These are phyloP conservation scores for Eumaeus atala DNA, from an alignment of 1,140 invertebrate genomes.

Conservation along the genomic window DNA sequence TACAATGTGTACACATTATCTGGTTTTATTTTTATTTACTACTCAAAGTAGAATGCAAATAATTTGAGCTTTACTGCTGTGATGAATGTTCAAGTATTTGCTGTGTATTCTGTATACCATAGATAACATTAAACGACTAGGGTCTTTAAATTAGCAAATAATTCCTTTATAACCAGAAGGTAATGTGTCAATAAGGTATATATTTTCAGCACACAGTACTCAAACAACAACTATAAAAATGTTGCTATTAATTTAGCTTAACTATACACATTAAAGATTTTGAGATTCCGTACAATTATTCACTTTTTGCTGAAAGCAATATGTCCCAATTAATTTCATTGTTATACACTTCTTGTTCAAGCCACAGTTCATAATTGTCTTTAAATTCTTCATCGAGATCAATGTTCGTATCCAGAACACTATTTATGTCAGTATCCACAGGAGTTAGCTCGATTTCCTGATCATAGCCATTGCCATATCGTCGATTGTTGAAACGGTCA, in stretches of 20 bases:
- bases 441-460: slow-evolving; percentile 83
- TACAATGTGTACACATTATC: too few relatives aligned
- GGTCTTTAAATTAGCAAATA: too few relatives aligned
- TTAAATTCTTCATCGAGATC: slow-evolving; percentile 97
- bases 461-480: slow-evolving; percentile 79
- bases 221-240: too few relatives aligned
- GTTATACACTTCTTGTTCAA: slow-evolving; percentile 97
- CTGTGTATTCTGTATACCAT: too few relatives aligned
- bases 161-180: too few relatives aligned
- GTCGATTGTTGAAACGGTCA: slow-evolving; percentile 95
- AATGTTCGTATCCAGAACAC: slow-evolving; percentile 85
- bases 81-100: too few relatives aligned
- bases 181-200: too few relatives aligned
- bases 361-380: slow-evolving; percentile 96
- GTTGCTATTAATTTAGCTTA: not conserved
- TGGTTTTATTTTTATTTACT: too few relatives aligned
- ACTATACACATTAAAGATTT: slow-evolving; percentile 13
- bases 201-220: too few relatives aligned
- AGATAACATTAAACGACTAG: too few relatives aligned
- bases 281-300: slow-evolving; percentile 19
- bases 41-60: too few relatives aligned
- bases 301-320: slow-evolving; percentile 40
- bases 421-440: slow-evolving; percentile 89
- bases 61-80: too few relatives aligned
- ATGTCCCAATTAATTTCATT: slow-evolving; percentile 86